phyloP scores from a whole-genome alignment of 2,113 vertebrate genomes.

The Neolamprologus sp. region DNA sequence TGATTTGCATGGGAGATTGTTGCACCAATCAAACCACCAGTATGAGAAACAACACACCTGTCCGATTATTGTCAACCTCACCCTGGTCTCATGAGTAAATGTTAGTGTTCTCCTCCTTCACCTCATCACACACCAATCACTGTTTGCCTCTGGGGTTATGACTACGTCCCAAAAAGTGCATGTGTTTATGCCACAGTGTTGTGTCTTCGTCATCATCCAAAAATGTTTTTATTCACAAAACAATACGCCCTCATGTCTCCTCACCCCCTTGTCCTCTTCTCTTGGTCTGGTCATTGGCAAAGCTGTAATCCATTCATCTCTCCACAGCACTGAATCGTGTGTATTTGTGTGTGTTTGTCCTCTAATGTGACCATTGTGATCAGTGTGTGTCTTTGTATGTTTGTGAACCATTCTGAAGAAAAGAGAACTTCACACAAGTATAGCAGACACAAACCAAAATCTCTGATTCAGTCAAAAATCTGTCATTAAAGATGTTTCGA shows the following conservation, averaged over 20 bases:
- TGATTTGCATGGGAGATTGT: conserved; percentile 64
- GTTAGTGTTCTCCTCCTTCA: background rate
- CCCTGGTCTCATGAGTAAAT: background rate
- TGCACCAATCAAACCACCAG: conserved; percentile 15
- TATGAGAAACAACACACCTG: background rate
- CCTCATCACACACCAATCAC: conserved; percentile 2
- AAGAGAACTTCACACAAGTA: background rate
- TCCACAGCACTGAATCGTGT: conserved; percentile 19
- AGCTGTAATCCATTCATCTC: conserved; percentile 4
- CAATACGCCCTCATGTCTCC: conserved; percentile 8
- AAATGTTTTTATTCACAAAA: background rate
- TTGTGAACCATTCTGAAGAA: background rate
- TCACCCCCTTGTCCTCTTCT: conserved; percentile 13
- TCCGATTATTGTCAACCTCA: background rate
- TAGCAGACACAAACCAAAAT: conserved; percentile 1
- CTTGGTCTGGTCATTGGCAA: background rate
- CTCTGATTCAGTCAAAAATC: background rate
- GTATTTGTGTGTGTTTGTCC: background rate
- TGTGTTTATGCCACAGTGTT: background rate
- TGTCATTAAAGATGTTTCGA: background rate
- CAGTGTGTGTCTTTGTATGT: background rate
- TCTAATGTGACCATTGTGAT: background rate
- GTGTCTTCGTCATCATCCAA: background rate
- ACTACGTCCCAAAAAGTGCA: conserved; percentile 12
- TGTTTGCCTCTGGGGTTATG: background rate